Evolutionary conservation across 2,797 vertebrate species (phyloP).

Genomic region (Sarcoramphus papa): DNA sequence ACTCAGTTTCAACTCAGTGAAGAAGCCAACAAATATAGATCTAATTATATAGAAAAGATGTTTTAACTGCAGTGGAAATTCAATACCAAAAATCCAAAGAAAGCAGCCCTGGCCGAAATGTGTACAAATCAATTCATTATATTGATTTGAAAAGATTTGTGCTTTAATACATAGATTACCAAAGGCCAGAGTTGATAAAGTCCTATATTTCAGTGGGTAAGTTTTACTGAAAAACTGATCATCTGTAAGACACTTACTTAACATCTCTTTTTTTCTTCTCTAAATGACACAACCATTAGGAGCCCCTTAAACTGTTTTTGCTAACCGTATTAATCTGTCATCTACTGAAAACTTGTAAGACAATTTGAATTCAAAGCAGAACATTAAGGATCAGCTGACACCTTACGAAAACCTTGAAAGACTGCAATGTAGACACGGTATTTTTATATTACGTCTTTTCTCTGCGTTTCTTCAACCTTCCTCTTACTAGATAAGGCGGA

Average conservation of each 20-base stretch:
- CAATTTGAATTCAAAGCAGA: neutral
- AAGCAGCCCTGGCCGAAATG: slow-evolving; percentile 35
- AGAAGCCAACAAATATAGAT: slow-evolving; percentile 33
- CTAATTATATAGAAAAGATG: slow-evolving; percentile 55
- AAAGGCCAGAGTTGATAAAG: slow-evolving; percentile 43
- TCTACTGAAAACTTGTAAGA: neutral
- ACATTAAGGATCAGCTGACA: neutral
- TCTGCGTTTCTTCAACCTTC: neutral
- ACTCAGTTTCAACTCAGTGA: slow-evolving; percentile 33
- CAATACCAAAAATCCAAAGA: slow-evolving; percentile 58
- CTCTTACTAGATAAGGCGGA: neutral
- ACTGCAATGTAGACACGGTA: neutral
- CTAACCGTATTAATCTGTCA: neutral
- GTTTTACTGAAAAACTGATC: neutral
- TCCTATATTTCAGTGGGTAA: slow-evolving; percentile 8
- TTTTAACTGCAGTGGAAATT: slow-evolving; percentile 47
- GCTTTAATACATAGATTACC: slow-evolving; percentile 53
- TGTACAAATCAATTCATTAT: slow-evolving; percentile 58
- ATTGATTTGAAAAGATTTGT: slow-evolving; percentile 56
- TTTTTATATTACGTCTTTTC: neutral
- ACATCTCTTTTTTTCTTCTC: neutral
- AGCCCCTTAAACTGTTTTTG: neutral
- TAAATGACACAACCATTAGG: neutral
- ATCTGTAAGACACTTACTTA: neutral
- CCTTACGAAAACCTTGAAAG: neutral